Evolutionary conservation across 1,140 invertebrate species (phyloP), one percentile per base, ranked within the genome.

Genomic region (Drosophila oshimai): DNA sequence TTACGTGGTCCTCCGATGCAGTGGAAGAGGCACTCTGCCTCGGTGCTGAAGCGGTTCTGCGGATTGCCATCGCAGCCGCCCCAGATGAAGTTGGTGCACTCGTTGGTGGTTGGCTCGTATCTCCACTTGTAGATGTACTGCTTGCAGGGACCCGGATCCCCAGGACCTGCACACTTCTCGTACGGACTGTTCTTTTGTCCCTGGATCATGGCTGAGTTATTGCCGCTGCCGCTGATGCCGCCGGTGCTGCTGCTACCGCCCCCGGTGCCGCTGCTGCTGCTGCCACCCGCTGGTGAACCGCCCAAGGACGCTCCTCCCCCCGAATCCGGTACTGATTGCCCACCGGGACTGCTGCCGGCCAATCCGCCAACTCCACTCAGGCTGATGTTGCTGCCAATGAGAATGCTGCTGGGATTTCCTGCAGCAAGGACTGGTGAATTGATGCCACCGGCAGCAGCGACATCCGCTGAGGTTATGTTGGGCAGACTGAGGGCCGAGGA

Each of bases 41-140:
- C 94, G 10, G 93, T 94, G 70, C 94, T 93, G 90, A 97, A 97
- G 58, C 95, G 92, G 91, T 97, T 97, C 51, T 94, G 93, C 41
- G 92, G 91, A 89, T 96, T 96, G 17, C 95, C 95, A 34, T 93
- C 92, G 87, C 96, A 97, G 22, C 96, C 96, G 39, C 95, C 95
- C 92, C 95, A 97, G 17, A 93, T 92, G 78, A 97, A 97, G 44
- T 93, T 93, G 42, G 91, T 92, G 91, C 96, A 97, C 15, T 92
- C 92, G 36, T 93, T 91, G 49, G 92, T 93, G 4, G 93, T 92
- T 36, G 94, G 93, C 89, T 95, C 95, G 91, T 94, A 96, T 55
- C 94, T 95, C 93, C 95, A 95, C 89, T 95, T 95, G 80, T 94
- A 93, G 5, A 95, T 91, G 70, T 93, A 93, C 42, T 93, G 93